Base-by-base conservation (phyloP, 2,888 invertebrate species). In the Diaprepes abbreviatus region DNA sequence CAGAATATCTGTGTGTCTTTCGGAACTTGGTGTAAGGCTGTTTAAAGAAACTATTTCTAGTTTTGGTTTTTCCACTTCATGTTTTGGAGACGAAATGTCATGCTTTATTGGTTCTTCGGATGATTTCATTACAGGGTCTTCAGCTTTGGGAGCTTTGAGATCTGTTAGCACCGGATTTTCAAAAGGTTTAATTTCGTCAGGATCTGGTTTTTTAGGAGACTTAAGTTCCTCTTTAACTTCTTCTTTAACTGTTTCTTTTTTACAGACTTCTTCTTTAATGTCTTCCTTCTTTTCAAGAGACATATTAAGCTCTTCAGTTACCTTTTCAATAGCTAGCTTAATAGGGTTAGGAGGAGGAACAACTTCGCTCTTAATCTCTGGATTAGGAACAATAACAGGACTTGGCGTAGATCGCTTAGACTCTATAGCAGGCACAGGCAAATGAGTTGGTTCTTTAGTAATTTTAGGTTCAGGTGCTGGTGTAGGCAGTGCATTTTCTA, bases 351-450 rank as follows among this genome's bases (percentile, higher is more conserved):
- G 66, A 19, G 74, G 43, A 52, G 16, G 52, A 28, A 24, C 68
- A 14, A 72, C 71, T 60, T 75, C 73, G 9, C 70, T 36, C 54
- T 76, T 74, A 24, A 64, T 68, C 55, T 68, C 72, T 35, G 78
- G 75, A 62, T 75, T 71, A 12, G 83, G 78, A 5, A 86, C 85
- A 72, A 86, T 86, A 2, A 86, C 86, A 0, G 86, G 86, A 77
- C 85, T 86, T 0, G 85, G 85, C 1, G 85, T 84, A 1, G 86
- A 85, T 7, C 83, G 79, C 7, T 81, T 79, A 6, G 65, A 33
- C n/a, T 66, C 45, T 31, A 64, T 31, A 14, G 54, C 60, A 21
- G 69, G 59, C 6, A 63, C 28, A 33, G 40, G 16, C 14, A 62
- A 24, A 10, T 43, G 33, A 19, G 52, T 17, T 12, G 59, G 24